A percentile compares a stretch with the other conserved stretches of the same genome.
These are phyloP conservation scores for Myotis planiceps DNA, from an alignment of 2,797 vertebrate species.

Conservation along the genomic window DNA sequence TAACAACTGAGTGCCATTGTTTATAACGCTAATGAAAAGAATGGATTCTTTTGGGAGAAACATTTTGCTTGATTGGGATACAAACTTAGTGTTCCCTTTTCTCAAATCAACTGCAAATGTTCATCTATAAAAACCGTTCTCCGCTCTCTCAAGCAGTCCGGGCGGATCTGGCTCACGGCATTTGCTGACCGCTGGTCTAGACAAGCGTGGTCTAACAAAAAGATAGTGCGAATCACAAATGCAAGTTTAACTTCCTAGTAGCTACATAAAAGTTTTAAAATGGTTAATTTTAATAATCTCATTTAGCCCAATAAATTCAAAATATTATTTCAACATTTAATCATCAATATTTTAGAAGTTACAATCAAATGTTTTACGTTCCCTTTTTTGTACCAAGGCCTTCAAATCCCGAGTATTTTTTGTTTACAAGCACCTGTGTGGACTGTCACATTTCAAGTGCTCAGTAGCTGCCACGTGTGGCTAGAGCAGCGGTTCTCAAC, in stretches of 20 bases:
- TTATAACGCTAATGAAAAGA: not conserved
- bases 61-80: not conserved
- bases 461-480: not conserved
- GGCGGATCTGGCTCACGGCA: not conserved
- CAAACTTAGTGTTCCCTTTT: not conserved
- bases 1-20: not conserved
- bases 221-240: not conserved
- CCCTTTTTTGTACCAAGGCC: not conserved
- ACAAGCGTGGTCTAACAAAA: not conserved
- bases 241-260: conserved; percentile 20
- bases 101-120: not conserved
- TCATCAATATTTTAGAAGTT: not conserved
- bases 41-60: not conserved
- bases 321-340: conserved; percentile 45
- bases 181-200: not conserved
- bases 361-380: not conserved
- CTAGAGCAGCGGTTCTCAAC: too few species aligned
- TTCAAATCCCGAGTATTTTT: not conserved
- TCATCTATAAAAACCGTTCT: not conserved
- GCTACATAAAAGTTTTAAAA: not conserved
- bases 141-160: not conserved
- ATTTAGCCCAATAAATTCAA: not conserved
- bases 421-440: not conserved
- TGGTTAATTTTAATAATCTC: not conserved
- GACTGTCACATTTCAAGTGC: not conserved